Percentiles rank a stretch among this genome's conserved stretches.
These are phyloP conservation scores for Tenodera sinensis DNA, from an alignment of 2,888 invertebrate species.

Conservation along the genomic window DNA sequence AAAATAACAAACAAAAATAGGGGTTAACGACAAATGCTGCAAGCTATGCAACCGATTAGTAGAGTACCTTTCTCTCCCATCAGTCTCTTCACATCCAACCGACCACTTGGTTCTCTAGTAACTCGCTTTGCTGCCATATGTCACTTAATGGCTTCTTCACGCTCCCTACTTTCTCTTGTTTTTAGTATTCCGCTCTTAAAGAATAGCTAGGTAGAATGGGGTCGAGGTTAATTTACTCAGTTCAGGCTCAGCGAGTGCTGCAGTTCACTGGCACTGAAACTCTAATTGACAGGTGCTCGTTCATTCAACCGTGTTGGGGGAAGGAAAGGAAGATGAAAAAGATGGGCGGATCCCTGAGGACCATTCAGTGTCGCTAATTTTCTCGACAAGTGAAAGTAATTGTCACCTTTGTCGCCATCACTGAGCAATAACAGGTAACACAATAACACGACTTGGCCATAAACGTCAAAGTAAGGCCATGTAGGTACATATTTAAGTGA, in stretches of 20 bases:
- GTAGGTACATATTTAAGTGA: no score
- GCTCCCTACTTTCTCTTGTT: background rate
- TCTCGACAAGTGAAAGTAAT: background rate
- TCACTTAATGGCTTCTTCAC: background rate
- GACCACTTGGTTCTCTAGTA: background rate
- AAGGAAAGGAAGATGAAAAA: background rate
- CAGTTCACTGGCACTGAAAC: background rate
- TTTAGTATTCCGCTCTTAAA: background rate
- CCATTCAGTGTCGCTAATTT: background rate
- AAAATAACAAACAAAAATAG: no score
- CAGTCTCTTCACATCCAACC: no score
- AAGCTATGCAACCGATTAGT: no score
- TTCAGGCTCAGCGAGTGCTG: background rate
- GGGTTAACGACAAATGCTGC: no score
- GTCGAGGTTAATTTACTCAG: background rate
- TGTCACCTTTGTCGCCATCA: background rate
- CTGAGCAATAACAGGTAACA: no score
- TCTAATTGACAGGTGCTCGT: background rate
- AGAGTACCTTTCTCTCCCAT: no score
- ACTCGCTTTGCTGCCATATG: background rate
- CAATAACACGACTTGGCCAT: no score
- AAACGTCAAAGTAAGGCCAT: no score
- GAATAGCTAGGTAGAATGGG: background rate
- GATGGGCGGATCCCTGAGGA: background rate
- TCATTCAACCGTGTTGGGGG: background rate